Evolutionary conservation across 2,888 invertebrate genomes (phyloP).

Genomic region (Tipula lateralis): DNA sequence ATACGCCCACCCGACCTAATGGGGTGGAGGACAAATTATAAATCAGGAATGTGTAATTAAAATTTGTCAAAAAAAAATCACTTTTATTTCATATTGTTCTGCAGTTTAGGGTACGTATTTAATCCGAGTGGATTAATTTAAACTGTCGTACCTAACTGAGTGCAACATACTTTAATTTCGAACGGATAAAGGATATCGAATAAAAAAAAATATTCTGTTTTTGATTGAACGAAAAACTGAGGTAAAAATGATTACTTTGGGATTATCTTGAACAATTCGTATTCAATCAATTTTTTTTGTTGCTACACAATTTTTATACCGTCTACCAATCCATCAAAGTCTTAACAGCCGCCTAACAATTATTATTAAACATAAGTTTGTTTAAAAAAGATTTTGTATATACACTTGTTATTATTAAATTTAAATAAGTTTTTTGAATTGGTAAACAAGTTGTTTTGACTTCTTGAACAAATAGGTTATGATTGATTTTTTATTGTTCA

Average conservation of each 20-base stretch:
- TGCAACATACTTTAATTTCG: not conserved
- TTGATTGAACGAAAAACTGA: not conserved
- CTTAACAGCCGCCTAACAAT: not conserved
- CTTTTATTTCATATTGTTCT: not conserved
- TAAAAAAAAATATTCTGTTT: not conserved
- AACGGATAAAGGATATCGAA: not conserved
- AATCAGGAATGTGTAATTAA: not conserved
- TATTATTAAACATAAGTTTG: not conserved
- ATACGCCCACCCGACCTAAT: not conserved
- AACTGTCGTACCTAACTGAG: not conserved
- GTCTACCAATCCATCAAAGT: not conserved
- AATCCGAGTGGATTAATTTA: not conserved
- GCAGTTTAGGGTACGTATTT: too few relatives aligned
- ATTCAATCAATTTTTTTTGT: not conserved
- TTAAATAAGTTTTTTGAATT: not conserved
- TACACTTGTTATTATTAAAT: not conserved
- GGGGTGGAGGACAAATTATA: not conserved
- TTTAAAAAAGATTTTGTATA: not conserved
- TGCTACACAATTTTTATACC: not conserved
- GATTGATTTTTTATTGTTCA: not conserved
- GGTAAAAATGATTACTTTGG: not conserved
- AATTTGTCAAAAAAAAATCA: not conserved
- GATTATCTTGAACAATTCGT: not conserved
- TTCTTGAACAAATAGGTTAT: not conserved
- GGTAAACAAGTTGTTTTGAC: slow-evolving; percentile 24